A percentile compares a stretch with the other conserved stretches of the same genome.
phyloP scores from a whole-genome alignment of 2,113 vertebrate genomes.

The Riparia riparia region DNA sequence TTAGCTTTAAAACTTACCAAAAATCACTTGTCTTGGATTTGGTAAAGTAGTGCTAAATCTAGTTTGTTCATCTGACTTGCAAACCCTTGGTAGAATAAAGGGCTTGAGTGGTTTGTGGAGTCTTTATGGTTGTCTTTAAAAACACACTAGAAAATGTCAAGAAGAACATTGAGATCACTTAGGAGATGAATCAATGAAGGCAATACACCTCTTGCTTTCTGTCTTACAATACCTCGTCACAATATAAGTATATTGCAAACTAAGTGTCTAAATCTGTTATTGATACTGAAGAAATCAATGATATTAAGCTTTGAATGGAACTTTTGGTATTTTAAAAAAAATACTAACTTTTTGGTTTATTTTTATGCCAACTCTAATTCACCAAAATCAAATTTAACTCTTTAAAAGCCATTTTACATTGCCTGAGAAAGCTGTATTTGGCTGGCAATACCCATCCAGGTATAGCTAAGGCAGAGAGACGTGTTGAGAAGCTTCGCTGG shows the following conservation, averaged over 20 bases:
- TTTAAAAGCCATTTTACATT: neutral
- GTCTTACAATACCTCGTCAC: neutral
- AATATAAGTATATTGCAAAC: neutral
- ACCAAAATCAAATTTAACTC: neutral
- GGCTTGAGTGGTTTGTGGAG: neutral
- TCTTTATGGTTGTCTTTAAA: neutral
- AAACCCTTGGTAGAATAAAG: neutral
- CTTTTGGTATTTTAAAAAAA: neutral
- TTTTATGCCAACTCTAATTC: neutral
- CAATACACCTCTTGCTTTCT: neutral
- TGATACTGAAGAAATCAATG: neutral
- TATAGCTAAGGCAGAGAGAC: neutral
- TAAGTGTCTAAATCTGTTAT: neutral
- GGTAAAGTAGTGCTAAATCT: neutral
- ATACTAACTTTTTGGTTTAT: neutral
- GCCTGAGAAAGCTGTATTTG: neutral
- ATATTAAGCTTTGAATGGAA: neutral
- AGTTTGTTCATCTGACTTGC: neutral
- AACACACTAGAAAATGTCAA: neutral
- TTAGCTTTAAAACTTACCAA: neutral
- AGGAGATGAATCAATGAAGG: neutral
- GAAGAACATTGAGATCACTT: neutral
- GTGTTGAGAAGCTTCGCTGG: neutral
- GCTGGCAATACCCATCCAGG: neutral
- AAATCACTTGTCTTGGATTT: neutral